These are phyloP conservation scores for Oophaga pumilio DNA, from an alignment of 2,113 vertebrate genomes.

Conservation along the genomic window DNA sequence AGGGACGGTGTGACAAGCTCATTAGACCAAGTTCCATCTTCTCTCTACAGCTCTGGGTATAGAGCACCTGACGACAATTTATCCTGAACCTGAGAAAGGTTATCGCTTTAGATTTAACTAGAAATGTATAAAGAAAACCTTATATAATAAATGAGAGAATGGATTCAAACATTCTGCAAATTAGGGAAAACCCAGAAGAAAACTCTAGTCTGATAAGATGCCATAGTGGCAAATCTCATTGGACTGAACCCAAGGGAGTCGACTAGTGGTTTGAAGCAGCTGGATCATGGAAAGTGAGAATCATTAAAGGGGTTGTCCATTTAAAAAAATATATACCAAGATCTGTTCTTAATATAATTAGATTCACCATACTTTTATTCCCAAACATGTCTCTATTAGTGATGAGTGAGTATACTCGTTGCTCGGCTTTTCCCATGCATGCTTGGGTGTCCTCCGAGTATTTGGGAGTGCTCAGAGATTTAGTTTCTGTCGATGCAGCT, in stretches of 20 bases:
- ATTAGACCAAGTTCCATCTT: constrained; percentile 30
- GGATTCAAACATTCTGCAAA: not conserved
- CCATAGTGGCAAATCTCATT: not conserved
- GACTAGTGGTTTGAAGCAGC: not conserved
- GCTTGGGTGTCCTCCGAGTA: too few species aligned
- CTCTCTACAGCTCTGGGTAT: not conserved
- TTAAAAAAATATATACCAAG: too few species aligned
- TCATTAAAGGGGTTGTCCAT: not conserved
- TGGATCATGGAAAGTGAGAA: not conserved
- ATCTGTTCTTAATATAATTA: too few species aligned
- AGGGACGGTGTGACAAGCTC: constrained; percentile 31
- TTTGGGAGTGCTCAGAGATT: too few species aligned
- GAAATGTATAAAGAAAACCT: not conserved
- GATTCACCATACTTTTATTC: not conserved
- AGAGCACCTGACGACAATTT: constrained; percentile 11
- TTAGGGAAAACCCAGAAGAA: not conserved
- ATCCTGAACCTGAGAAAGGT: constrained; percentile 18
- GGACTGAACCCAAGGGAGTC: not conserved
- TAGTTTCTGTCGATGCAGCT: too few species aligned
- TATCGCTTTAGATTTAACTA: constrained; percentile 5
- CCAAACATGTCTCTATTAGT: not conserved
- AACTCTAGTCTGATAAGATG: not conserved
- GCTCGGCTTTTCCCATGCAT: too few species aligned
- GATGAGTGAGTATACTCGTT: too few species aligned
- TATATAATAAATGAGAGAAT: not conserved